phyloP scores from a whole-genome alignment of 2,797 vertebrate genomes.

The Thamnophis elegans region DNA sequence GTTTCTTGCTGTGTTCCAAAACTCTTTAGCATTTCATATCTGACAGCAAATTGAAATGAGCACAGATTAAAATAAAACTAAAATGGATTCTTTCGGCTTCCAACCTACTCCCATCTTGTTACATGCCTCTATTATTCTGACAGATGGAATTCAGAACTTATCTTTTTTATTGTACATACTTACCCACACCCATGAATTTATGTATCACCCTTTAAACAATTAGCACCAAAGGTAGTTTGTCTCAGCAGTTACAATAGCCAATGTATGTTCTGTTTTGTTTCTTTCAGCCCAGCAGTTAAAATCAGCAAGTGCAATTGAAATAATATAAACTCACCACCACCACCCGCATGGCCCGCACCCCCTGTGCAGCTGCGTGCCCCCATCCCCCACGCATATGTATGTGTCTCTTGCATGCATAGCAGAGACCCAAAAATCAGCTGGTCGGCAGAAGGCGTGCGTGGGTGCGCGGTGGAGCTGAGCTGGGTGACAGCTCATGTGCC shows the following conservation, averaged over 20 bases:
- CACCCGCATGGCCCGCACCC: no score
- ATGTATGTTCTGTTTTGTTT: neutral
- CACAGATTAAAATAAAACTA: conserved; percentile 3
- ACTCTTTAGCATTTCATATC: neutral
- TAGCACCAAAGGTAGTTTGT: neutral
- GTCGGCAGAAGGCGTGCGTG: no score
- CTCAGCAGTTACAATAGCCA: neutral
- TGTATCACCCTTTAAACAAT: neutral
- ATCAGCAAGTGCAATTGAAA: neutral
- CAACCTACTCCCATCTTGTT: neutral
- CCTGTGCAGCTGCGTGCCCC: no score
- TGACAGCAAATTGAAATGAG: conserved; percentile 18
- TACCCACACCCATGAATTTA: neutral
- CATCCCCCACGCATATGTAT: no score
- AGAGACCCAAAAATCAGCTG: no score
- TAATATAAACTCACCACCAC: neutral
- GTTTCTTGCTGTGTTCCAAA: neutral
- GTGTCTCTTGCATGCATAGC: no score
- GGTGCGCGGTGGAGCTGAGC: no score
- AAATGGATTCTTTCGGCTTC: neutral
- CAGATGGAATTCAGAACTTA: neutral
- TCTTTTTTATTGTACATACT: neutral
- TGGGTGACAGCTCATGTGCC: no score
- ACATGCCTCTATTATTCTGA: neutral
- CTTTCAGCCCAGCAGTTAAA: neutral